Percentiles rank a stretch among this genome's conserved stretches.
Evolutionary conservation across 1,140 invertebrate genomes (phyloP).

Genomic region (Potamilus streckersoni): DNA sequence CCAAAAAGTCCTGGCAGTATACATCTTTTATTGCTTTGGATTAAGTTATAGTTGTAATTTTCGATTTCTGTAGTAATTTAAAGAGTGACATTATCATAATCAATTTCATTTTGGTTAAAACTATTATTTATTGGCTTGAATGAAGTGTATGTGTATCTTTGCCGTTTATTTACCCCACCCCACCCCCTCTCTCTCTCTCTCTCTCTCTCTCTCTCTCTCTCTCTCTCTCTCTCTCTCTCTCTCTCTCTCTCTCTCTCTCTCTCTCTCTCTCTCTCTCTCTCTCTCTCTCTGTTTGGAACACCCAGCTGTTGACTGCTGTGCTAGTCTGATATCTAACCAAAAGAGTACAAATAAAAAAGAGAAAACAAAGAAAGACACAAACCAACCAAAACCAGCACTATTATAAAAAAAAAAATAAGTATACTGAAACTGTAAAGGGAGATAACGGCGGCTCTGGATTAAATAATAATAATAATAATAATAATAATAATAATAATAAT

Average conservation of each 20-base stretch:
- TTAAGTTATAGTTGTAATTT: no score
- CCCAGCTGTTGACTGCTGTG: no score
- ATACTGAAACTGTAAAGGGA: neutral
- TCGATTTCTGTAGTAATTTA: no score
- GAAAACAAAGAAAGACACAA: neutral
- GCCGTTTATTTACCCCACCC: no score
- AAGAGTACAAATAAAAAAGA: neutral
- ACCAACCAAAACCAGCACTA: neutral
- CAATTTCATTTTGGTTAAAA: no score
- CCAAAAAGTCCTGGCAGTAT: no score
- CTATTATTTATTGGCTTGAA: no score
- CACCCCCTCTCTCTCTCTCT: neutral
- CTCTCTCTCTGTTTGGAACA: neutral
- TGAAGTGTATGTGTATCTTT: neutral
- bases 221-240: conserved; percentile 15
- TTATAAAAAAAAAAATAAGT: neutral
- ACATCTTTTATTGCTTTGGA: no score
- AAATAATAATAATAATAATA: no score
- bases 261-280: conserved; percentile 6
- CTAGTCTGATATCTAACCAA: no score
- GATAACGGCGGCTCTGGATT: neutral
- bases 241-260: conserved; percentile 9
- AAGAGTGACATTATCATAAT: no score
- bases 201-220: conserved; percentile 7
- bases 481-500: no score